Percentiles rank a stretch among this genome's conserved stretches.
These are phyloP conservation scores for Slavum lentiscoides DNA, from an alignment of 2,888 invertebrate species.

Conservation along the genomic window DNA sequence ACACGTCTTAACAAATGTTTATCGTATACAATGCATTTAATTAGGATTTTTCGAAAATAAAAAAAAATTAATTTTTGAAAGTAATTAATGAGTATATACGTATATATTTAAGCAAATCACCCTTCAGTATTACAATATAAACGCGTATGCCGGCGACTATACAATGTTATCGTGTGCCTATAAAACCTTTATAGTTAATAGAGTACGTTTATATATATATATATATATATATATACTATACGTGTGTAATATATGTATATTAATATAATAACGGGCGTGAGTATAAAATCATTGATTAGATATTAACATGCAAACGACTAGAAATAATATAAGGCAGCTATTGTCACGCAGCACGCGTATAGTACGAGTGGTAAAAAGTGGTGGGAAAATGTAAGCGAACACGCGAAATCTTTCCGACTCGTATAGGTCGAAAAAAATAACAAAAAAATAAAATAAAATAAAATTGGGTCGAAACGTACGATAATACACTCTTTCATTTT, in stretches of 20 bases:
- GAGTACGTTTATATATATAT: not conserved
- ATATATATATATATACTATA: slow-evolving; percentile 3
- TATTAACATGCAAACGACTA: slow-evolving; percentile 45
- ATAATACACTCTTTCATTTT: too few species aligned
- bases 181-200: not conserved
- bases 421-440: slow-evolving; percentile 2
- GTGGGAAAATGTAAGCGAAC: slow-evolving; percentile 30
- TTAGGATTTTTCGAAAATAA: too few species aligned
- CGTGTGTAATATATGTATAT: not conserved
- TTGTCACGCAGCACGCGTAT: slow-evolving; percentile 26
- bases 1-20: too few species aligned
- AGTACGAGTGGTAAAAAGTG: not conserved
- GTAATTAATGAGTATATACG: too few species aligned
- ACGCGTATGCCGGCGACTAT: too few species aligned
- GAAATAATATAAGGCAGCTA: slow-evolving; percentile 24
- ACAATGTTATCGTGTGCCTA: too few species aligned
- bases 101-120: too few species aligned
- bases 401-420: slow-evolving; percentile 32
- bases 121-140: too few species aligned
- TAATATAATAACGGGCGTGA: not conserved
- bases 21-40: too few species aligned
- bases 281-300: slow-evolving; percentile 45
- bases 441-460: too few species aligned
- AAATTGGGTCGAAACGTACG: too few species aligned
- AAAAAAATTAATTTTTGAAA: too few species aligned